phyloP scores from a whole-genome alignment of 2,797 vertebrate genomes.

The Borostomias antarcticus region DNA sequence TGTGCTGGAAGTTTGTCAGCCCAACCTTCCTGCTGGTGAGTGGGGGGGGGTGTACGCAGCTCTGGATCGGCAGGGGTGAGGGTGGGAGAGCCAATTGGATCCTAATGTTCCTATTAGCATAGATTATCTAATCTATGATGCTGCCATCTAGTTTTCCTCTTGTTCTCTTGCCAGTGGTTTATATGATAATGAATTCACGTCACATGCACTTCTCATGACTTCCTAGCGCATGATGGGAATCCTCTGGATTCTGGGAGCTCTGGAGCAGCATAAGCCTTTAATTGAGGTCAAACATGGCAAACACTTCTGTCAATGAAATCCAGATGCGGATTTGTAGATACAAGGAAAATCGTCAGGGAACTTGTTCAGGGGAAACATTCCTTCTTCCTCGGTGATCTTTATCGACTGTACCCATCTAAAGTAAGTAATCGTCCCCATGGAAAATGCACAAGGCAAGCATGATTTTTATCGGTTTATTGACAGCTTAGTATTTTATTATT shows the following conservation, averaged over 20 bases:
- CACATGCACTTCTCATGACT: not conserved
- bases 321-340: conserved; percentile 25
- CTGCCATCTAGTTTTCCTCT: not conserved
- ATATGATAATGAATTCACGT: not conserved
- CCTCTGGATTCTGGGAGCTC: no score
- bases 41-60: not conserved
- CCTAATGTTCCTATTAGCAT: not conserved
- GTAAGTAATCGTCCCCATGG: not conserved
- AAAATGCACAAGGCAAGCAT: not conserved
- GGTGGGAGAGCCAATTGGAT: not conserved
- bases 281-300: not conserved
- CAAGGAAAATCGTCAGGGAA: conserved; percentile 17
- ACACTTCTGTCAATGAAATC: conserved; percentile 8
- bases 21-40: conserved; percentile 94
- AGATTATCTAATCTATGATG: no score
- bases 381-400: conserved; percentile 2
- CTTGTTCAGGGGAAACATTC: conserved; percentile 15
- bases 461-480: not conserved
- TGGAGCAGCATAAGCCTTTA: not conserved
- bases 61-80: not conserved
- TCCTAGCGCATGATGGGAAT: not conserved
- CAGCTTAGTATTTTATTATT: not conserved
- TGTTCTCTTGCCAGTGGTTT: not conserved
- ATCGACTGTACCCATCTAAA: conserved; percentile 3
- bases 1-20: conserved; percentile 99